phyloP scores from a whole-genome alignment of 2,113 vertebrate genomes.

The Rhineura floridana region DNA sequence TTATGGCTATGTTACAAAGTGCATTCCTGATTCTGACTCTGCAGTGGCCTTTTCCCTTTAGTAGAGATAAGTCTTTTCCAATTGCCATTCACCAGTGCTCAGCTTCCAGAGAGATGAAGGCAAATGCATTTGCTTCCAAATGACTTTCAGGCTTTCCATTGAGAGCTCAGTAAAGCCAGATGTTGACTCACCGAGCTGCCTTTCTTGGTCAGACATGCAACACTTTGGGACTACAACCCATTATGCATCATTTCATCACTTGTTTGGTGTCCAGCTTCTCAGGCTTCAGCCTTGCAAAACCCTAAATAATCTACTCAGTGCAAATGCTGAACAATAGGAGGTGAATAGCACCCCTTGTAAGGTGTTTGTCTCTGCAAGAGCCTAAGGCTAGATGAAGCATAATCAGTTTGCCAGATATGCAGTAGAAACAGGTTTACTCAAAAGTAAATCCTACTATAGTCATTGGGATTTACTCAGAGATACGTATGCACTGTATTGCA shows the following conservation, averaged over 20 bases:
- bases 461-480: not conserved
- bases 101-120: constrained; percentile 57
- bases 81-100: constrained; percentile 40
- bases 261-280: not conserved
- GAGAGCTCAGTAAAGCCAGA: constrained; percentile 60
- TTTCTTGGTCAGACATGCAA: constrained; percentile 36
- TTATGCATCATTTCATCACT: not conserved
- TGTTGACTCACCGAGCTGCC: constrained; percentile 50
- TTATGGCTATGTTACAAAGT: not conserved
- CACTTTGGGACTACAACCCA: constrained; percentile 19
- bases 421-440: not conserved
- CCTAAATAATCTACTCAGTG: not conserved
- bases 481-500: not conserved
- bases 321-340: not conserved
- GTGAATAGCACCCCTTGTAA: not conserved
- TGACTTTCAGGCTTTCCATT: constrained; percentile 47
- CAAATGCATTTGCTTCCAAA: constrained; percentile 60
- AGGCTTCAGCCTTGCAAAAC: not conserved
- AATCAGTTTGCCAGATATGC: not conserved
- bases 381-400: not conserved
- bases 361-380: not conserved
- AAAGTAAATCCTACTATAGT: not conserved
- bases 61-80: not conserved
- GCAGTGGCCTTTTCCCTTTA: constrained; percentile 16
- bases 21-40: not conserved